A percentile compares a stretch with the other conserved stretches of the same genome.
These are phyloP conservation scores for Magallana angulata DNA, from an alignment of 1,140 invertebrate species.

Conservation along the genomic window DNA sequence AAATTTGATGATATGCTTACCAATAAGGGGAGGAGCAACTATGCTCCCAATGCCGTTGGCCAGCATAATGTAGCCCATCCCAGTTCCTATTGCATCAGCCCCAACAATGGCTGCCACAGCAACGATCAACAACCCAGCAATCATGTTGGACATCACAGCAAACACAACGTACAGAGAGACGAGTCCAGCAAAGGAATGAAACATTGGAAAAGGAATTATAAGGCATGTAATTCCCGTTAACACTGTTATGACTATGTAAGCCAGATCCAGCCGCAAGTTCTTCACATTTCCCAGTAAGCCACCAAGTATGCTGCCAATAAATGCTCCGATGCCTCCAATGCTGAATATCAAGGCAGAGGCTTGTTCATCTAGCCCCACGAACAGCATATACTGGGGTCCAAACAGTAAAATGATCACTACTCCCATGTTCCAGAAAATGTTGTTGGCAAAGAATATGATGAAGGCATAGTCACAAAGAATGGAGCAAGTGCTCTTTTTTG, in stretches of 20 bases:
- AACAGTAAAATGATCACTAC: constrained; percentile 65
- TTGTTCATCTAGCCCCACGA: constrained; percentile 59
- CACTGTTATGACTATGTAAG: constrained; percentile 66
- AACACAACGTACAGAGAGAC: constrained; percentile 52
- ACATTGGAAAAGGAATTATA: constrained; percentile 52
- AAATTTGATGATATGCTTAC: constrained; percentile 55
- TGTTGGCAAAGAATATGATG: constrained; percentile 71
- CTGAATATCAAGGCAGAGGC: constrained; percentile 62
- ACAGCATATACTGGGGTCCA: constrained; percentile 63
- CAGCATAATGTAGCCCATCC: constrained; percentile 73
- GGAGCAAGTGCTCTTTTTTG: constrained; percentile 49
- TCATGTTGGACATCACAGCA: constrained; percentile 67
- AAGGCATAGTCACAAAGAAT: constrained; percentile 68
- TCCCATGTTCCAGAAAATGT: constrained; percentile 74
- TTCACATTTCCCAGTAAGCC: constrained; percentile 69
- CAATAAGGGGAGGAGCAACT: constrained; percentile 69
- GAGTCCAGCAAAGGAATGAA: constrained; percentile 52
- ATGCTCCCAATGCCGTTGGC: constrained; percentile 73
- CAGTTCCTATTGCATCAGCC: constrained; percentile 65
- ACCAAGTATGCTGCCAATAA: constrained; percentile 67
- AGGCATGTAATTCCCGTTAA: constrained; percentile 57
- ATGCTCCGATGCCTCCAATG: constrained; percentile 64
- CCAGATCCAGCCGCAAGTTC: constrained; percentile 54
- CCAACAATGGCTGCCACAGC: constrained; percentile 70
- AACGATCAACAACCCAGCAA: constrained; percentile 70